A percentile compares a stretch with the other conserved stretches of the same genome.
Evolutionary conservation across 64 coral and sea anemone genomes (phyloP).

Genomic region (Stichodactyla helianthus): DNA sequence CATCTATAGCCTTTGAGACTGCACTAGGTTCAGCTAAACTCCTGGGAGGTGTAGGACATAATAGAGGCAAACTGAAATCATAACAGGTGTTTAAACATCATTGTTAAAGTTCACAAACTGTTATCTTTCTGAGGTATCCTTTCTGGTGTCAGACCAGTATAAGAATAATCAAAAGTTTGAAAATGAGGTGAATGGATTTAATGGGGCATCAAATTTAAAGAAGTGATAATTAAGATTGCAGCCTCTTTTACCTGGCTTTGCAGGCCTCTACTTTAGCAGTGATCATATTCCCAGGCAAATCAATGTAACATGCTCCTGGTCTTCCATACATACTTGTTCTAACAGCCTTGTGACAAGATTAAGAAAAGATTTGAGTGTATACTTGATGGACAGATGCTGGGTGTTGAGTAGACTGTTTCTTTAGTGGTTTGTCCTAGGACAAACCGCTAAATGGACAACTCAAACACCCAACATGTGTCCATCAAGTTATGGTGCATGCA

Average conservation of each 20-base stretch:
- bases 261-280: constrained; percentile 56
- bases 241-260: constrained; percentile 37
- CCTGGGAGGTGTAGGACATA: constrained; percentile 64
- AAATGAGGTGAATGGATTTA: no score
- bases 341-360: constrained; percentile 56
- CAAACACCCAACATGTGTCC: no score
- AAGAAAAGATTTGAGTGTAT: neutral
- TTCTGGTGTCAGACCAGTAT: no score
- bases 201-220: no score
- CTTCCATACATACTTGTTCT: constrained; percentile 85
- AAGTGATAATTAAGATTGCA: neutral
- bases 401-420: no score
- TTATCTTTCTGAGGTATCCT: no score
- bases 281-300: constrained; percentile 93
- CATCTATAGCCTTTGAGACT: constrained; percentile 47
- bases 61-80: constrained; percentile 30
- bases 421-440: no score
- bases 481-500: no score
- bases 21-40: constrained; percentile 65
- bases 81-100: neutral
- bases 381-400: no score
- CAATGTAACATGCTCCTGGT: constrained; percentile 86
- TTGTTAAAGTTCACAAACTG: no score
- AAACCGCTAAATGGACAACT: no score
- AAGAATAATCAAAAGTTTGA: no score